Conservation (phyloP, 2,113 vertebrate genomes). For the Tonatia bakeri region DNA sequence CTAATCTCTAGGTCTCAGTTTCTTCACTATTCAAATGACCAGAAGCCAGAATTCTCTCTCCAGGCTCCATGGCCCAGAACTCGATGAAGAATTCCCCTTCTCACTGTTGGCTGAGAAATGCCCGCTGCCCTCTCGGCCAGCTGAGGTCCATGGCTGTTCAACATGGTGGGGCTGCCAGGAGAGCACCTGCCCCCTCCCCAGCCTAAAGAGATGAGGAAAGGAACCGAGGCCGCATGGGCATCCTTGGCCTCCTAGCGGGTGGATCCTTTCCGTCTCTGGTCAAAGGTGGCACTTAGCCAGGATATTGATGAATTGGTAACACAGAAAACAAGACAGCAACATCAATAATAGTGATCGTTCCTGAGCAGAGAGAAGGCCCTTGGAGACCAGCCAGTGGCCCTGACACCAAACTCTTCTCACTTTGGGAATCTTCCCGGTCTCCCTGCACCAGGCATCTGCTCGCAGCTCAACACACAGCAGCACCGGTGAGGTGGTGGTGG, state of each 20-base stretch:
- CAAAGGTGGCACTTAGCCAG: background rate
- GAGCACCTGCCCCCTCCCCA: background rate
- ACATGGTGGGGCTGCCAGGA: background rate
- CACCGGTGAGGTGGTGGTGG: rapidly evolving
- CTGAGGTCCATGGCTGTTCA: background rate
- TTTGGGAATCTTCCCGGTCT: background rate
- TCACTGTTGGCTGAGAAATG: background rate
- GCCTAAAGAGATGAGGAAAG: background rate
- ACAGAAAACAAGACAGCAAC: background rate
- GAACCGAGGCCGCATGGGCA: rapidly evolving
- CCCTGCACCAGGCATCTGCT: background rate
- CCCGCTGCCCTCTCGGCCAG: rapidly evolving
- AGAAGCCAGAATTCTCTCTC: background rate
- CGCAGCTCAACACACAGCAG: background rate
- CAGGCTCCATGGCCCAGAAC: background rate
- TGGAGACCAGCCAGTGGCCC: background rate
- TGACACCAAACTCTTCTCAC: background rate
- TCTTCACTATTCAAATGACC: background rate
- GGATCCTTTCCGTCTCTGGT: background rate
- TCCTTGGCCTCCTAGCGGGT: background rate
- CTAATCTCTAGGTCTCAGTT: background rate
- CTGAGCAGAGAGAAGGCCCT: background rate
- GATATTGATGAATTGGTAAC: background rate
- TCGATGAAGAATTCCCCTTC: background rate
- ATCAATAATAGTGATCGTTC: background rate